phyloP scores from a whole-genome alignment of 2,888 invertebrate species.

The Gryllus longicercus region DNA sequence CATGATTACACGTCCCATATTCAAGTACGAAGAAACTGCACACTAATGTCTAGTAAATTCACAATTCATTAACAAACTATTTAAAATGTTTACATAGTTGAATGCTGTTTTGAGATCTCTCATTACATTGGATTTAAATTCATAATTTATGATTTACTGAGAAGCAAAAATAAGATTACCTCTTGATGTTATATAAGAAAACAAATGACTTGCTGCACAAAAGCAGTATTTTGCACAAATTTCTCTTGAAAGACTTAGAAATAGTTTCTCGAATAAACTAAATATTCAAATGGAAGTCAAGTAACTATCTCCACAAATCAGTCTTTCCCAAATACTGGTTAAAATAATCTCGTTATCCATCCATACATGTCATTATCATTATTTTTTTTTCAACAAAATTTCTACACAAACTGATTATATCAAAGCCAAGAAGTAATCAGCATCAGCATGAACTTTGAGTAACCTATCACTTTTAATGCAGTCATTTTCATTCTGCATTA shows the following conservation, averaged over 20 bases:
- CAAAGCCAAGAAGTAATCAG: too few species aligned
- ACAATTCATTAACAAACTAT: background rate
- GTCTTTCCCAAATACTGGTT: slow-evolving; percentile 8
- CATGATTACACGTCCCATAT: background rate
- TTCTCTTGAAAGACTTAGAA: background rate
- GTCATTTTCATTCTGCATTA: too few species aligned
- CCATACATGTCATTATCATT: background rate
- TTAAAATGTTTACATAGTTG: background rate
- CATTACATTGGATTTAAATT: background rate
- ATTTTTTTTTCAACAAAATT: too few species aligned
- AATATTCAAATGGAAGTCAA: background rate
- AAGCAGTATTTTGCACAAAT: too few species aligned
- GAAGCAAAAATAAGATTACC: slow-evolving; percentile 2
- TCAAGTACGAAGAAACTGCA: background rate
- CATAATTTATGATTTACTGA: background rate
- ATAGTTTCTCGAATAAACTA: background rate
- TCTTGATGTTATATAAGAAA: background rate
- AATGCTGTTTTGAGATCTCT: background rate
- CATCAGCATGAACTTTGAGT: too few species aligned
- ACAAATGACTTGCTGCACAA: background rate
- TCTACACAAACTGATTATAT: too few species aligned
- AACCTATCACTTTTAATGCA: too few species aligned
- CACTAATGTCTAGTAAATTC: background rate
- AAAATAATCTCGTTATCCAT: background rate
- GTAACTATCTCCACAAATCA: background rate